A percentile compares a stretch with the other conserved stretches of the same genome.
Conservation (phyloP, 2,113 vertebrate species). For the Oncorhynchus keta region DNA sequence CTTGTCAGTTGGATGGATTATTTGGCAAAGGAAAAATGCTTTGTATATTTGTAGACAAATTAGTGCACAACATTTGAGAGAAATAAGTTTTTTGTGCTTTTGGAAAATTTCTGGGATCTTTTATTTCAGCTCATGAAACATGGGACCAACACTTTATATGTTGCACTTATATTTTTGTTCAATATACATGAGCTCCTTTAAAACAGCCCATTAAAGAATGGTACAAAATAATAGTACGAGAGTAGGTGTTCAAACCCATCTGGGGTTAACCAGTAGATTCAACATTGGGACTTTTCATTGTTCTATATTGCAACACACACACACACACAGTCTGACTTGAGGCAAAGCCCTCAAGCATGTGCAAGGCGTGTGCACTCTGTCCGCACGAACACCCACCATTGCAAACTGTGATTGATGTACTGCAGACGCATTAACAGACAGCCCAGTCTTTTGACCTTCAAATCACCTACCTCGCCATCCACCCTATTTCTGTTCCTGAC, state of each 20-base stretch:
- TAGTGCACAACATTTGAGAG: too few relatives aligned
- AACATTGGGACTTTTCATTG: neutral
- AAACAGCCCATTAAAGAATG: neutral
- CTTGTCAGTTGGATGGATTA: too few relatives aligned
- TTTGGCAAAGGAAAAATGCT: too few relatives aligned
- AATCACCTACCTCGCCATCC: constrained; percentile 41
- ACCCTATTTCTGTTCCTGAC: neutral
- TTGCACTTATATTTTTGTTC: too few relatives aligned
- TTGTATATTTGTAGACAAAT: too few relatives aligned
- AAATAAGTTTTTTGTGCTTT: too few relatives aligned
- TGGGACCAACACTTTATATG: too few relatives aligned
- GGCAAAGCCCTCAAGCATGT: neutral
- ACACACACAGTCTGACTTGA: constrained; percentile 11
- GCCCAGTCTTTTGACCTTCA: constrained; percentile 62
- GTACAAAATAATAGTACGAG: neutral
- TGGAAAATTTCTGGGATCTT: too few relatives aligned
- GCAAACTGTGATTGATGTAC: constrained; percentile 16
- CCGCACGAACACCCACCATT: neutral
- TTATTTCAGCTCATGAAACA: too few relatives aligned
- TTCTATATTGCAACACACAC: neutral
- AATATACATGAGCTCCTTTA: neutral
- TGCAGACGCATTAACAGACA: constrained; percentile 3
- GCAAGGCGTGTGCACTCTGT: constrained; percentile 7
- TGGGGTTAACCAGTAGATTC: neutral
- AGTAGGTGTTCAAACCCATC: neutral